Conservation (phyloP, 92 coral and sea anemone species). For the Heliopora coerulea region DNA sequence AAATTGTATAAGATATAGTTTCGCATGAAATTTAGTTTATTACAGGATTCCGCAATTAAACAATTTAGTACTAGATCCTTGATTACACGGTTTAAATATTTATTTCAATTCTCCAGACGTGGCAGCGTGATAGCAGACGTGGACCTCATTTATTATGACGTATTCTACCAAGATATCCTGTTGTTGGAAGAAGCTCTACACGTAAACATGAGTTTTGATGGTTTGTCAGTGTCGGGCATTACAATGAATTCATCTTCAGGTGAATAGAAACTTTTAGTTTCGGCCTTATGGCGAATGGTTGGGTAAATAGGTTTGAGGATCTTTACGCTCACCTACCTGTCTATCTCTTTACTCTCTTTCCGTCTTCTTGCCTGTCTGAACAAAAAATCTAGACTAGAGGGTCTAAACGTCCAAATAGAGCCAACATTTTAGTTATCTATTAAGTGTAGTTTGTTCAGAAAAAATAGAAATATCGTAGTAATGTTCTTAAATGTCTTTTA, state of each 20-base stretch:
- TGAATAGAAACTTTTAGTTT: neutral
- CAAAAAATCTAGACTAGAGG: no score
- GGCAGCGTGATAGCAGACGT: constrained; percentile 29
- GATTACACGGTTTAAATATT: no score
- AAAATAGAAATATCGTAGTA: no score
- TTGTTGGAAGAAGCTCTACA: constrained; percentile 23
- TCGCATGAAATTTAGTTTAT: no score
- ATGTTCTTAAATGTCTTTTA: neutral
- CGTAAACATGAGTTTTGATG: constrained; percentile 18
- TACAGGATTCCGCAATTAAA: no score
- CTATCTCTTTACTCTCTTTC: neutral
- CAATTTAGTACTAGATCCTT: no score
- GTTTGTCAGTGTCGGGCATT: neutral
- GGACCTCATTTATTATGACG: neutral
- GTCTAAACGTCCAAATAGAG: no score
- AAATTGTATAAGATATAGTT: no score
- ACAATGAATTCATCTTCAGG: constrained; percentile 6
- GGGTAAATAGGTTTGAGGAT: no score
- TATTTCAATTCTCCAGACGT: neutral
- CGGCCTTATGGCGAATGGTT: no score
- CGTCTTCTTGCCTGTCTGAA: neutral
- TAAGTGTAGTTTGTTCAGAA: no score
- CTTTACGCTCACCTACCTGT: neutral
- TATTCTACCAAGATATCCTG: constrained; percentile 3
- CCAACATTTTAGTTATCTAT: no score